Base-by-base conservation (phyloP, 1,140 invertebrate species). In the Procambarus clarkii region DNA sequence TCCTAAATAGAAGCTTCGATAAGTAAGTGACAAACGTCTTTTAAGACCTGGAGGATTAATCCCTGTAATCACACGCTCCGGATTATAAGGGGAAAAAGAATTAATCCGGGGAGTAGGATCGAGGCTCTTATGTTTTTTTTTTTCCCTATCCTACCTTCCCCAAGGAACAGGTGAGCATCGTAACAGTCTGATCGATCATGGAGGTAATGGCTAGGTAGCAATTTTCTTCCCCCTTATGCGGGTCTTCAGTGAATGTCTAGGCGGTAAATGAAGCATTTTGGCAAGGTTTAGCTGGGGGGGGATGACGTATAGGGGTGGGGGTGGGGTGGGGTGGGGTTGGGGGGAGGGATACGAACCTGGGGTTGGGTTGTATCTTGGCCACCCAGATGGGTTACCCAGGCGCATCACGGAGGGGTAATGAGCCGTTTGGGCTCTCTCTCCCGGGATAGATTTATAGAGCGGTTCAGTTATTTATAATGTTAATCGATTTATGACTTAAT, bases 401-500 rank as follows among this genome's bases (percentile, higher is more conserved):
- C 24, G 69, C 34, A 24, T 24, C 69, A 74, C 2, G 24, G 69
- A 3, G 24, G 24, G 69, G 11, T 74, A 74, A 74, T 74, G 69
- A 74, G n/a, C 69, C 69, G 24, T n/a, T 34, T 34, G 15, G 69
- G 2, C 11, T 44, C 69, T 34, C 11, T 44, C 69, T 34, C 4
- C 21, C n/a, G 34, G 69, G 3, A 34, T 2, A 0, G n/a, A 74
- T 74, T 74, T 71, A 71, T 71, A 71, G 69, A 34, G 69, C 69
- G 69, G 3, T 71, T 71, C n/a, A 34, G 24, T 71, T 71, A 71
- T 71, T 71, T 74, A 74, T 74, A 7, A 7, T 74, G 1, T 74
- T 74, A 24, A 74, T 74, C 69, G 69, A 74, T 74, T 74, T 74
- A 74, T 74, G 69, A 34, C 69, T 74, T 74, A 74, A 74, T 74